A percentile compares a stretch with the other conserved stretches of the same genome.
Conservation (phyloP, 2,888 invertebrate genomes). For the Pollenia griseotomentosa region DNA sequence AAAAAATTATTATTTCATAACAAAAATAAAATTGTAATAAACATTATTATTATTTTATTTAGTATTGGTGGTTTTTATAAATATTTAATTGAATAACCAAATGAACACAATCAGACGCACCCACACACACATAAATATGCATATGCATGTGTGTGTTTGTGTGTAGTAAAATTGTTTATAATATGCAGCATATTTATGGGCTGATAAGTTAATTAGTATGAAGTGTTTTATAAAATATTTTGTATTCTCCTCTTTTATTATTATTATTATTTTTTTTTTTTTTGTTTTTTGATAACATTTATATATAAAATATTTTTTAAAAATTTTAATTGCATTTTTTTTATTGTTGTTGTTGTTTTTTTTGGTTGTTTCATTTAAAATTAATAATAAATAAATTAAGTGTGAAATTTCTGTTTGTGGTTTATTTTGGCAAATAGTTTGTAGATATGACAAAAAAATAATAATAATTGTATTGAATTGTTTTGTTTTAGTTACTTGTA, state of each 20-base stretch:
- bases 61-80: constrained; percentile 21
- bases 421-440: constrained; percentile 1
- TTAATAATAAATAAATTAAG: constrained; percentile 52
- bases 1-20: neutral
- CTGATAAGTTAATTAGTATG: constrained; percentile 55
- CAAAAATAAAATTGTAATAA: constrained; percentile 30
- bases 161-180: neutral
- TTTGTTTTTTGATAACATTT: neutral
- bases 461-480: neutral
- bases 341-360: neutral
- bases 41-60: constrained; percentile 16
- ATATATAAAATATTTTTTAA: neutral
- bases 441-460: neutral
- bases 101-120: neutral
- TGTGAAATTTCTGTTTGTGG: constrained; percentile 55
- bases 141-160: neutral
- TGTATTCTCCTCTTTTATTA: neutral
- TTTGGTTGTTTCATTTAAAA: constrained; percentile 41
- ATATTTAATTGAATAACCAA: constrained; percentile 42
- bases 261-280: too few relatives aligned
- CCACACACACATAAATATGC: neutral
- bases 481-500: neutral
- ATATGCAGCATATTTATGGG: constrained; percentile 59
- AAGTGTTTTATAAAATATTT: constrained; percentile 30
- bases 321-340: constrained; percentile 23